phyloP scores from a whole-genome alignment of 2,113 vertebrate genomes.

The Bufo bufo region DNA sequence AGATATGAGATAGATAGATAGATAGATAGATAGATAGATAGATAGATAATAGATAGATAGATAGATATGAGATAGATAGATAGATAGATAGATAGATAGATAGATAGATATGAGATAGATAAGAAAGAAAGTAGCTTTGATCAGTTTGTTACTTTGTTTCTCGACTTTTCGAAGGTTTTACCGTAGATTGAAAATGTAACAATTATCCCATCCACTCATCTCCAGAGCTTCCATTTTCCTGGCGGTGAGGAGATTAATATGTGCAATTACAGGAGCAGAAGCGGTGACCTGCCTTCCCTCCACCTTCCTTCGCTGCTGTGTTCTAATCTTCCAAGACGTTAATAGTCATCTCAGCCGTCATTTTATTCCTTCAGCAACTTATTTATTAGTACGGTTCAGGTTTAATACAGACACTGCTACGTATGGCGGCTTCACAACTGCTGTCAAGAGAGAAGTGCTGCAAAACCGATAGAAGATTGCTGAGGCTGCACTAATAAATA shows the following conservation, averaged over 20 bases:
- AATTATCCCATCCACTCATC: neutral
- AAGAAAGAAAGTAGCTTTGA: too few species aligned
- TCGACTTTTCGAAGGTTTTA: too few species aligned
- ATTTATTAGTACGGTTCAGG: neutral
- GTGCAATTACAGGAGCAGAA: neutral
- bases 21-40: too few species aligned
- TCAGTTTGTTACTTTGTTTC: too few species aligned
- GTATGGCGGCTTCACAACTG: neutral
- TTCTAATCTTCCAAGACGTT: constrained; percentile 8
- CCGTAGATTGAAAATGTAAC: neutral
- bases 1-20: too few species aligned
- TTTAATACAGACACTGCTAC: neutral
- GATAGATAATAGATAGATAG: too few species aligned
- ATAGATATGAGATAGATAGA: too few species aligned
- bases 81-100: too few species aligned
- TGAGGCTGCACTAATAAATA: neutral
- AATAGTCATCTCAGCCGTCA: neutral
- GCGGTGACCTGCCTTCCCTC: neutral
- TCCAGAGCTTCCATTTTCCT: neutral
- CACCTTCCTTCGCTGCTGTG: neutral
- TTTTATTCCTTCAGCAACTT: neutral
- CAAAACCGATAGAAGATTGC: neutral
- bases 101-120: too few species aligned
- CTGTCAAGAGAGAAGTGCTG: constrained; percentile 16
- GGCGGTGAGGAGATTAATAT: neutral